Evolutionary conservation across 2,797 vertebrate species (phyloP), one percentile per base, ranked within the genome.

Genomic region (Spinibarbus caldwelli): DNA sequence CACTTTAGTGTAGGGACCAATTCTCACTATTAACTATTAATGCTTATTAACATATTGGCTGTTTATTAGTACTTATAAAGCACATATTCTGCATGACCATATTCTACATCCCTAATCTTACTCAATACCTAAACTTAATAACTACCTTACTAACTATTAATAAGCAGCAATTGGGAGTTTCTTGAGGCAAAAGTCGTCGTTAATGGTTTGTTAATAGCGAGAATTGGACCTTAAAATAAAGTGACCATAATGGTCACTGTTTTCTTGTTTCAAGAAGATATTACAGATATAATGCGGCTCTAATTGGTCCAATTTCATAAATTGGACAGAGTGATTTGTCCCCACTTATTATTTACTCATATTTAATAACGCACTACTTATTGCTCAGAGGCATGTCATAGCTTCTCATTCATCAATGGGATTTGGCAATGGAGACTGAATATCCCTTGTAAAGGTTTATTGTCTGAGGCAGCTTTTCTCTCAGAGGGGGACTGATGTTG

Each of bases 261-360:
- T 52, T 83, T 52, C n/a, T 49, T 75, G 31, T 83, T 57, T 83
- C 6, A 62, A 62, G 38, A 45, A 62, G n/a, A 78, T 29, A 62
- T 77, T 59, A 70, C 47, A 67, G 43, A 59, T 43, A 76, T 81
- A 84, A 84, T 57, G 73, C 89, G 75, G 62, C 91, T 84, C 77
- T 94, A 95, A 95, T 93, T 94, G 94, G 91, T 92, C 93, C 92
- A 93, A 95, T 95, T 94, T 95, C 84, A 84, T 68, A 47, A 87
- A 81, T 83, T 71, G 78, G 80, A 85, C 80, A 79, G 75, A 62
- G 88, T 87, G 87, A 89, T 87, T 90, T 88, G 88, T 85, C 86
- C 90, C 87, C 92, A 90, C 93, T 95, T 94, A 95, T 95, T 95
- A 95, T 95, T 95, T 94, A 94, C 93, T 93, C 94, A 95, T 95